These are phyloP conservation scores for Lampropteryx suffumata DNA, from an alignment of 2,888 invertebrate genomes.

Conservation along the genomic window DNA sequence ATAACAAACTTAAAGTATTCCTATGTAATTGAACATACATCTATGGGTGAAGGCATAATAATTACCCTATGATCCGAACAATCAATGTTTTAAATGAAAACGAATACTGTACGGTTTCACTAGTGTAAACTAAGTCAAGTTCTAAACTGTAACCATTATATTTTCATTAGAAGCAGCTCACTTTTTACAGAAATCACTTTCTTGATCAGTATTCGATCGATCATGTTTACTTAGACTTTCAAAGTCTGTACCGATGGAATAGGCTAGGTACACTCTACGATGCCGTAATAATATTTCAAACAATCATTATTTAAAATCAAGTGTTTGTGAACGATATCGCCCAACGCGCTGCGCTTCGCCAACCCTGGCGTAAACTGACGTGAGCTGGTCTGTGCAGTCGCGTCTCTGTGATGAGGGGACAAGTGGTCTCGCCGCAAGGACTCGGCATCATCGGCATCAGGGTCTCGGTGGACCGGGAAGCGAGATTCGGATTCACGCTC, in stretches of 20 bases:
- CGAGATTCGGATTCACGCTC: slow-evolving; percentile 97
- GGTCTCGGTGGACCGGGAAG: slow-evolving; percentile 96
- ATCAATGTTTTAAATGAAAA: not conserved
- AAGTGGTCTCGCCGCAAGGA: slow-evolving; percentile 96
- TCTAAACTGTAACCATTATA: not conserved
- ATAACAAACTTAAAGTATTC: not conserved
- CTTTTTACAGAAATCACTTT: no score
- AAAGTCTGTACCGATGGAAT: no score
- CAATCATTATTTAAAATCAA: not conserved
- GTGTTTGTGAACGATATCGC: slow-evolving; percentile 50
- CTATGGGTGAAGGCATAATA: no score
- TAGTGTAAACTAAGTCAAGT: not conserved
- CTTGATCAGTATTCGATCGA: no score
- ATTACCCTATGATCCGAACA: no score
- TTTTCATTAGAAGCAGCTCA: no score
- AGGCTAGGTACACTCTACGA: not conserved
- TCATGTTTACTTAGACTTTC: no score
- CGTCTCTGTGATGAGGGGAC: slow-evolving; percentile 99
- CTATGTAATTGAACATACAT: no score
- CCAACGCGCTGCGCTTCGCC: slow-evolving; percentile 48
- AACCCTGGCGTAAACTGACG: slow-evolving; percentile 55
- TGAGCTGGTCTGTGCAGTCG: slow-evolving; percentile 88
- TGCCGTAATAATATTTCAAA: not conserved
- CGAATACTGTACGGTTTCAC: not conserved
- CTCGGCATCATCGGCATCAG: slow-evolving; percentile 98